Evolutionary conservation across 2,113 vertebrate genomes (phyloP).

Genomic region (Malurus alboscapulatus): DNA sequence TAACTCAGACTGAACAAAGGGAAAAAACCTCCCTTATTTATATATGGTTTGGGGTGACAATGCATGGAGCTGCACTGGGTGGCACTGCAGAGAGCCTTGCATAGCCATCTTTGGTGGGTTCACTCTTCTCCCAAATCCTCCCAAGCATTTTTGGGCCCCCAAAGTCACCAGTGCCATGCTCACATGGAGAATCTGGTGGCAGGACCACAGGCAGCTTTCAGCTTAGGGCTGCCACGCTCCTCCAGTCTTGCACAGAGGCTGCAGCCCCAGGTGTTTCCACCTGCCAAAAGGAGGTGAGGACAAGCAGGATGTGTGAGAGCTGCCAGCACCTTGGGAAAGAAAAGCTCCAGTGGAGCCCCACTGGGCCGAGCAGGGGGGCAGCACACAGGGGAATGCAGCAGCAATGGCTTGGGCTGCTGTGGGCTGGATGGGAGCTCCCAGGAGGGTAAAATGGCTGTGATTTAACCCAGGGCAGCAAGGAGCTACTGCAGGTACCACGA

Average conservation of each 20-base stretch:
- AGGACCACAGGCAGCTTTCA: accelerated
- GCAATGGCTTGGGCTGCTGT: not conserved
- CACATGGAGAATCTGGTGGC: accelerated
- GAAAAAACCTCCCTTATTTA: not conserved
- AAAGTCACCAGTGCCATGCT: not conserved
- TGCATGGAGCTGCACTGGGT: not conserved
- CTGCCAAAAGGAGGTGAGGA: not conserved
- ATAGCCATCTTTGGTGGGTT: not conserved
- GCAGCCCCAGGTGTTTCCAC: not conserved
- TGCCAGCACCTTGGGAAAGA: not conserved
- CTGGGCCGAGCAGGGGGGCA: accelerated
- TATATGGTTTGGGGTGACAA: accelerated
- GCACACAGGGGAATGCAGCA: not conserved
- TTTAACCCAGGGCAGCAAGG: accelerated
- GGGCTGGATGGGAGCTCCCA: not conserved
- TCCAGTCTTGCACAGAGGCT: not conserved
- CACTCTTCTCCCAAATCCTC: too few relatives aligned
- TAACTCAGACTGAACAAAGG: not conserved
- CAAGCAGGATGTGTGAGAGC: not conserved
- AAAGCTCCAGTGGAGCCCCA: accelerated
- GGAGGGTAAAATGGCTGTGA: not conserved
- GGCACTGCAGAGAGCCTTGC: not conserved
- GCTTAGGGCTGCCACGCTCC: not conserved
- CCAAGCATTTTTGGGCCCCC: not conserved
- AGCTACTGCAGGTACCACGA: not conserved